phyloP scores from a whole-genome alignment of 2,797 vertebrate species.

The Mormyrops boulengeri region DNA sequence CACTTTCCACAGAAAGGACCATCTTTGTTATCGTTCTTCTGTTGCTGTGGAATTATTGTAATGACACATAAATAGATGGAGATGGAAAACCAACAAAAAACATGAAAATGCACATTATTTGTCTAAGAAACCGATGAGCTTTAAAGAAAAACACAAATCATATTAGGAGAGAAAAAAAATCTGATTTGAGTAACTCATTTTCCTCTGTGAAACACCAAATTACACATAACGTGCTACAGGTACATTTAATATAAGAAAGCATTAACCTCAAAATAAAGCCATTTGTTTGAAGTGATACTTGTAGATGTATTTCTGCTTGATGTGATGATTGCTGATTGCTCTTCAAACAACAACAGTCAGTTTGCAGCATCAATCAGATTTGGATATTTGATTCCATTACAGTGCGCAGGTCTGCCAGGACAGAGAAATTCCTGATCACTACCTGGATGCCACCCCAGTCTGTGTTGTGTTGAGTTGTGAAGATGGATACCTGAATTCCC shows the following conservation, averaged over 20 bases:
- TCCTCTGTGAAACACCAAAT: not conserved
- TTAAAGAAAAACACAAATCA: not conserved
- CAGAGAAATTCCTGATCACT: not conserved
- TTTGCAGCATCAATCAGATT: not conserved
- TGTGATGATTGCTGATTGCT: not conserved
- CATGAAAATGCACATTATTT: not conserved
- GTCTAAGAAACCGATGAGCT: not conserved
- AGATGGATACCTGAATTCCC: not conserved
- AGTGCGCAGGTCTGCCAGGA: not conserved
- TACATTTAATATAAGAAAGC: not conserved
- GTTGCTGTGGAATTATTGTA: not conserved
- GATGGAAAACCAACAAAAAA: not conserved
- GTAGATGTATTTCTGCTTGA: not conserved
- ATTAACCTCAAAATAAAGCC: not conserved
- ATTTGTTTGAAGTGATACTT: not conserved
- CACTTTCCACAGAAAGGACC: not conserved
- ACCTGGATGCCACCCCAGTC: not conserved
- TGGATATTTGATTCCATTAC: not conserved
- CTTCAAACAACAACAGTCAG: not conserved
- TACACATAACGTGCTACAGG: not conserved
- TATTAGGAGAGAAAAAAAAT: not conserved
- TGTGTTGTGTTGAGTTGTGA: not conserved
- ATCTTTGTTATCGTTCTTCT: not conserved
- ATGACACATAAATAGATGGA: not conserved
- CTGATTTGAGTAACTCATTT: too few species aligned